Conservation (phyloP, 2,113 vertebrate genomes). For the Rallus limicola region DNA sequence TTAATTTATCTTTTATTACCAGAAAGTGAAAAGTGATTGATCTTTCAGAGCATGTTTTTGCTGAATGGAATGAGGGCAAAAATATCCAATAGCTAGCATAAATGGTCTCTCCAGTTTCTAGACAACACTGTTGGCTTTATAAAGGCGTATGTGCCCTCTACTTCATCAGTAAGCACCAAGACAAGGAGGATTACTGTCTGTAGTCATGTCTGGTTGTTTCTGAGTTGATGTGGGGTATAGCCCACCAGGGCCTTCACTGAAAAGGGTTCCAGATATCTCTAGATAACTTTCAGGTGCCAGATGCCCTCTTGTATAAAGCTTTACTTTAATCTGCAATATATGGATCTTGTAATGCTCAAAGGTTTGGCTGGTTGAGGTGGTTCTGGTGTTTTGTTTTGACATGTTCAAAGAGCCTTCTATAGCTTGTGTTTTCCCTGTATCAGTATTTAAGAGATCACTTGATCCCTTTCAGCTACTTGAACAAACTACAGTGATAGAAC, state of each 20-base stretch:
- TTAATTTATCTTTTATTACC: not conserved
- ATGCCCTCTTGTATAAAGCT: not conserved
- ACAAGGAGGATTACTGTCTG: not conserved
- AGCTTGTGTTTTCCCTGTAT: not conserved
- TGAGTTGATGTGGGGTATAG: not conserved
- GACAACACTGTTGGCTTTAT: not conserved
- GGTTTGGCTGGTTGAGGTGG: not conserved
- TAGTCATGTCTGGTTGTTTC: not conserved
- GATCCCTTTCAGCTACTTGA: not conserved
- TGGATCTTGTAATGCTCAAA: not conserved
- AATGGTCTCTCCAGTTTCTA: not conserved
- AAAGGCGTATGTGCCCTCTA: not conserved
- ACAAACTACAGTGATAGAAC: not conserved
- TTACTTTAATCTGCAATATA: not conserved
- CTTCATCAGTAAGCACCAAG: not conserved
- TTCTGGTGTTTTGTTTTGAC: not conserved
- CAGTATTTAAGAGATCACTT: not conserved
- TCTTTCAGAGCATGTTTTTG: not conserved
- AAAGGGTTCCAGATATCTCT: not conserved
- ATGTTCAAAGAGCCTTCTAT: not conserved
- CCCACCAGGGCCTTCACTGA: not conserved
- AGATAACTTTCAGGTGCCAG: not conserved
- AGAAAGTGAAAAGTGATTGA: not conserved
- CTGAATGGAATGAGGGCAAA: not conserved
- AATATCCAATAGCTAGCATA: not conserved